Conservation (phyloP, 2,888 invertebrate genomes). For the Digitonthophagus gazella region DNA sequence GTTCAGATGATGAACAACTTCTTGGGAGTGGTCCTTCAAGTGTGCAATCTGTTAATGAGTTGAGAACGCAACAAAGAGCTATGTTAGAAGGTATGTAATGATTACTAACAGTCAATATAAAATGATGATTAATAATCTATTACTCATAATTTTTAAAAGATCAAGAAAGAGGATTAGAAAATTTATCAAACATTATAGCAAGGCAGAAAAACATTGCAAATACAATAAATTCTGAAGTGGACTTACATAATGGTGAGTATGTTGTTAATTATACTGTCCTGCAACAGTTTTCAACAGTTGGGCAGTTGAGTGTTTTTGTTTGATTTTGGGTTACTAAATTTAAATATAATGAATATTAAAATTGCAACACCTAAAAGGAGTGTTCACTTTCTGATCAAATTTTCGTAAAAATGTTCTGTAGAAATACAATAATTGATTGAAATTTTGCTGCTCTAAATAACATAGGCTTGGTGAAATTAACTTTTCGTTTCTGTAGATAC, state of each 20-base stretch:
- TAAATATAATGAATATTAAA: no score
- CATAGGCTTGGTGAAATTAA: no score
- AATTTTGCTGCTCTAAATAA: no score
- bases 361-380: no score
- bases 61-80: conserved; percentile 59
- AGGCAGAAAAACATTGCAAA: conserved; percentile 75
- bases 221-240: conserved; percentile 73
- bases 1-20: conserved; percentile 52
- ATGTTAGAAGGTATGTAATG: conserved; percentile 63
- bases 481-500: no score
- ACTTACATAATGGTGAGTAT: conserved; percentile 69
- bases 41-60: conserved; percentile 52
- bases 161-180: conserved; percentile 76
- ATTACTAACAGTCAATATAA: no score
- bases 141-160: conserved; percentile 52
- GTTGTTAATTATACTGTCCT: conserved; percentile 13
- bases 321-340: no score
- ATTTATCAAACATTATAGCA: conserved; percentile 68
- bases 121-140: background rate
- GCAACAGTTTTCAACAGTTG: no score
- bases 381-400: no score
- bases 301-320: no score
- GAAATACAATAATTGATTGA: no score
- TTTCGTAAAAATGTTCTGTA: no score
- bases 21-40: conserved; percentile 44